These are phyloP conservation scores for Leucoraja erinaceus DNA, from an alignment of 2,113 vertebrate species.

Conservation along the genomic window DNA sequence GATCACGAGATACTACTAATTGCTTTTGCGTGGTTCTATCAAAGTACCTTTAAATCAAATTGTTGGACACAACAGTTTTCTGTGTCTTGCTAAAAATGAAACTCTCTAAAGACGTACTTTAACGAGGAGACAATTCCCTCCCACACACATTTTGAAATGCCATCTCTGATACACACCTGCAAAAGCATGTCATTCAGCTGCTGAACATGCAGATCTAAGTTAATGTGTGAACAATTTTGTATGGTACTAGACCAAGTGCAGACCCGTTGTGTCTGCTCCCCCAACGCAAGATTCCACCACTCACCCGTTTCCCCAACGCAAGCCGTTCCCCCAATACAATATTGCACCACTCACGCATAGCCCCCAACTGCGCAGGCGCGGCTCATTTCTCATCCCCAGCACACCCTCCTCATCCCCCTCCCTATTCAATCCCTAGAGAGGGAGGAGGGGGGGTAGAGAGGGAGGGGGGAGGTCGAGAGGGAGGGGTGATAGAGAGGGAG, in stretches of 20 bases:
- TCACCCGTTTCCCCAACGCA: too few species aligned
- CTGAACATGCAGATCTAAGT: neutral
- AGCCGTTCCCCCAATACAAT: too few species aligned
- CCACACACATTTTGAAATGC: neutral
- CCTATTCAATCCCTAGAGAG: too few species aligned
- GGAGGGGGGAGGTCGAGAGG: too few species aligned
- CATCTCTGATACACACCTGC: neutral
- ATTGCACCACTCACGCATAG: too few species aligned
- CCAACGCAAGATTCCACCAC: too few species aligned
- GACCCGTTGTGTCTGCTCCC: neutral
- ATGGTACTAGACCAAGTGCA: neutral
- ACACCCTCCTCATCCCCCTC: too few species aligned
- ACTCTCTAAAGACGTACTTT: neutral
- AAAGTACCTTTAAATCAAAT: constrained; percentile 49
- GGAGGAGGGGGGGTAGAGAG: too few species aligned
- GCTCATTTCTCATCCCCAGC: too few species aligned
- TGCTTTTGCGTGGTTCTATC: constrained; percentile 19
- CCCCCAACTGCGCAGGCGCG: too few species aligned
- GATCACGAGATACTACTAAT: neutral
- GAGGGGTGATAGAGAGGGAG: too few species aligned
- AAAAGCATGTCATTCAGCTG: too few species aligned
- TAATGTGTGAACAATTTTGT: neutral
- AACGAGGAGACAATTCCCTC: neutral
- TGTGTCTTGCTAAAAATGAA: constrained; percentile 46
- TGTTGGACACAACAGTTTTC: constrained; percentile 47